Base-by-base conservation (phyloP, 1,140 invertebrate species). In the Bilobella aurantiaca region DNA sequence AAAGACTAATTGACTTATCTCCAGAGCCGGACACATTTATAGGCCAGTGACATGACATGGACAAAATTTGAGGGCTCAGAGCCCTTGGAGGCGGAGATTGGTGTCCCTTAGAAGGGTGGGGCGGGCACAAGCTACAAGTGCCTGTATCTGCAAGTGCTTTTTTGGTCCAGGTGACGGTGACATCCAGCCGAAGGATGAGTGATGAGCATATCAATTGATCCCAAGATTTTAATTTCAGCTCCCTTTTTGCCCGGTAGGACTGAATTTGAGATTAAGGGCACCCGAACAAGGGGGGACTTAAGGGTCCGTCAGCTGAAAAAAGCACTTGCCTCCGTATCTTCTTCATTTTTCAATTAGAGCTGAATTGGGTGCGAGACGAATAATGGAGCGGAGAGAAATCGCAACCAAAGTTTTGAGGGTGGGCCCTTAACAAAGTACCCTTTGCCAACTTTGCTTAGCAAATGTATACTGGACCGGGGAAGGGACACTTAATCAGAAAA, bases 301-400 rank as follows among this genome's bases (percentile, higher is more conserved):
- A 23, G 28, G 60, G 49, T n/a, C 27, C 68, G 68, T 69, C 68
- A 69, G 68, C 68, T 69, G 68, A 69, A 62, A 47, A 69, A 63
- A 69, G 64, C 68, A 69, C 64, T 69, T 69, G 68, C 64, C 64
- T n/a, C 57, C 14, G 12, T 18, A 23, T 16, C 32, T 3, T 59
- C 28, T 32, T 59, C 27, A 59, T 32, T 32, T 30, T 28, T 59
- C 31, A 59, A 59, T 30, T 59, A 30, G 28, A 27, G n/a, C n/a
- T 57, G 58, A 59, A 59, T 59, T 59, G 58, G 58, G 31, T 59
- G 58, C 58, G 58, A 32, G 31, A 59, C 58, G 31, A 23, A 23
- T 8, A 23, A 5, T 12, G n/a, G n/a, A 58, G 12, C 12, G 3
- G 57, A 28, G 29, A 3, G 5, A 14, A 58, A 8, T 12, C 12